These are phyloP conservation scores for Eufriesea mexicana DNA, from an alignment of 1,140 invertebrate species.

Conservation along the genomic window DNA sequence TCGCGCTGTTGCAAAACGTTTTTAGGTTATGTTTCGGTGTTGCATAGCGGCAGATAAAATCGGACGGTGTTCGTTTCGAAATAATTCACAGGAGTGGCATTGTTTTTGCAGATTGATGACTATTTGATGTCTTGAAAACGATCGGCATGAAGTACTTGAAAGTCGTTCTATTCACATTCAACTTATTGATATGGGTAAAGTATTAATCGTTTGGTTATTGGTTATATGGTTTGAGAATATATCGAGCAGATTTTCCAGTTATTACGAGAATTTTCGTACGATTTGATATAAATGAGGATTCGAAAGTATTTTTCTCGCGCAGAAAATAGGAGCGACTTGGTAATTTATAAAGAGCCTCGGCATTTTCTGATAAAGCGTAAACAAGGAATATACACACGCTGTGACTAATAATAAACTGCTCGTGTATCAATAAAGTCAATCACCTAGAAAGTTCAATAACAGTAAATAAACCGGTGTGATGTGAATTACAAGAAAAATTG, in stretches of 20 bases:
- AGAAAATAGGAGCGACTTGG: background rate
- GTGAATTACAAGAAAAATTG: no score
- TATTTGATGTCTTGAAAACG: constrained; percentile 62
- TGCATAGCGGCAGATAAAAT: no score
- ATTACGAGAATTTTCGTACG: background rate
- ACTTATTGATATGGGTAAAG: constrained; percentile 84
- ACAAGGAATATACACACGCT: background rate
- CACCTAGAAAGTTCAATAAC: background rate
- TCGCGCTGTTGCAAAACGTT: no score
- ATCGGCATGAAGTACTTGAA: constrained; percentile 81
- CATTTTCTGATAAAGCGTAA: background rate
- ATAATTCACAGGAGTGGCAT: background rate
- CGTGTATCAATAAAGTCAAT: background rate
- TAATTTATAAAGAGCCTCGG: background rate
- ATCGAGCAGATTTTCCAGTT: no score
- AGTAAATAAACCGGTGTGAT: background rate
- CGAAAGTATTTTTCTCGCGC: background rate
- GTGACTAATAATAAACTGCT: background rate
- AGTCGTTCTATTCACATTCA: constrained; percentile 81
- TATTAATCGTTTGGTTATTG: constrained; percentile 27
- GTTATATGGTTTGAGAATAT: background rate
- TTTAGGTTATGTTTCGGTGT: no score
- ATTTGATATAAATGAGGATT: background rate
- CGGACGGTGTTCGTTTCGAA: background rate
- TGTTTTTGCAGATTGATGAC: constrained; percentile 73